Conservation (phyloP, 2,888 invertebrate species). For the Orthosia gothica region DNA sequence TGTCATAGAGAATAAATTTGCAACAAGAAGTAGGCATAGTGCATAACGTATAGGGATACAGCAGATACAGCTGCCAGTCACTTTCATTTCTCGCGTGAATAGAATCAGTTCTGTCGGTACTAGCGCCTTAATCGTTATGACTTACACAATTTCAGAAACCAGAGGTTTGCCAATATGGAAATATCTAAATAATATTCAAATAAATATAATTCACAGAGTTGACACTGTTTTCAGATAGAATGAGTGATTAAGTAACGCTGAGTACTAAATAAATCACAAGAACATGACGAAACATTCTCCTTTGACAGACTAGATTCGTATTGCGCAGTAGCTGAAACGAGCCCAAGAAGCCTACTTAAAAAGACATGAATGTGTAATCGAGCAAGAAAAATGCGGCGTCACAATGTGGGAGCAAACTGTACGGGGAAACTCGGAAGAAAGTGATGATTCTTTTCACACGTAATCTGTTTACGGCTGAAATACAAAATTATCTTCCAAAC, state of each 20-base stretch:
- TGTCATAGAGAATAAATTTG: constrained; percentile 62
- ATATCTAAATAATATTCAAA: constrained; percentile 67
- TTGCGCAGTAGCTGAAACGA: constrained; percentile 27
- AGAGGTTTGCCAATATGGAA: constrained; percentile 66
- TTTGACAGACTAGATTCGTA: constrained; percentile 14
- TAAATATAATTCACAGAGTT: constrained; percentile 66
- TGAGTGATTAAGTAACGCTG: constrained; percentile 50
- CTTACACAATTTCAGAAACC: constrained; percentile 73
- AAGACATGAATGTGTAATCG: constrained; percentile 72
- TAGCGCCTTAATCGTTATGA: constrained; percentile 75
- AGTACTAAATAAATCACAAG: constrained; percentile 51
- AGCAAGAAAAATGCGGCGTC: constrained; percentile 81
- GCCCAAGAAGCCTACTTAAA: constrained; percentile 38
- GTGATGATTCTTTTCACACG: constrained; percentile 88
- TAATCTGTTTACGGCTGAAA: constrained; percentile 91
- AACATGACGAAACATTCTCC: constrained; percentile 38
- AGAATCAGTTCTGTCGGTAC: constrained; percentile 76
- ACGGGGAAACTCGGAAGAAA: constrained; percentile 75
- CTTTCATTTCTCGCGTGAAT: constrained; percentile 90
- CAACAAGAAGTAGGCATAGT: constrained; percentile 45
- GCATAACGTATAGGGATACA: constrained; percentile 63
- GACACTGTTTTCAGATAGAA: constrained; percentile 65
- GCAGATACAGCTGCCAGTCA: constrained; percentile 78
- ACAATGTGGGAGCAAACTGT: constrained; percentile 81
- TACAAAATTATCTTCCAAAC: constrained; percentile 91